Evolutionary conservation across 2,113 vertebrate genomes (phyloP), one percentile per base, ranked within the genome.

Genomic region (Mormyrus iriodes): DNA sequence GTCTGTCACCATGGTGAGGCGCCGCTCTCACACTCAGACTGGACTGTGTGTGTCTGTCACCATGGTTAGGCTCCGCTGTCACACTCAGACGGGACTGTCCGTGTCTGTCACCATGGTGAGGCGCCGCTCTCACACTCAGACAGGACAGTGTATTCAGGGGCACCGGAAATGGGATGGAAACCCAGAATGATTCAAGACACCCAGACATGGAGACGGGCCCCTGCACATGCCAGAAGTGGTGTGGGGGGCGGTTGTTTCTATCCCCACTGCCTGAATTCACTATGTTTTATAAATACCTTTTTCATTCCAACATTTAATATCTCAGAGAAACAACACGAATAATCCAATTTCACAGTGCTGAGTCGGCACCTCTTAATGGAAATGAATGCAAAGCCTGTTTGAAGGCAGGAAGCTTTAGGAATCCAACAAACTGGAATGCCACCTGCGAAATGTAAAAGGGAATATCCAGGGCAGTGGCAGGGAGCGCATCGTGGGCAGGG

Each of bases 81-180:
- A 10, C 52, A 19, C 52, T 53, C 52, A 53, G 52, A 53, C 12
- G 3, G 52, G 52, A 53, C 52, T 7, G 46, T 35, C 5, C 1
- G 1, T 10, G 46, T 97, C 97, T 0, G 96, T 99, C 76, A 98
- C 99, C 94, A 96, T 98, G 98, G 98, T 99, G 93, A 98, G 98
- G 17, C 12, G 12, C 52, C 52, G 52, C 52, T 19, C 12, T 53
- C 52, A 17, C 73, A 42, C 73, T 42, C 65, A 15, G 65, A 13
- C 24, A 12, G 61, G 69, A 35, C 12, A 17, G 69, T 17, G 35
- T 31, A 39, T 13, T 39, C 12, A 19, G 69, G 69, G 31, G 31
- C 15, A 39, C 13, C 0, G 15, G 13, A 19, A 19, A 19, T 76
- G 69, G 69, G 35, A 8, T 6, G 12, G 69, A 76, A 76, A 31